These are phyloP conservation scores for Drosophila recens DNA, from an alignment of 2,888 invertebrate species.

Conservation along the genomic window DNA sequence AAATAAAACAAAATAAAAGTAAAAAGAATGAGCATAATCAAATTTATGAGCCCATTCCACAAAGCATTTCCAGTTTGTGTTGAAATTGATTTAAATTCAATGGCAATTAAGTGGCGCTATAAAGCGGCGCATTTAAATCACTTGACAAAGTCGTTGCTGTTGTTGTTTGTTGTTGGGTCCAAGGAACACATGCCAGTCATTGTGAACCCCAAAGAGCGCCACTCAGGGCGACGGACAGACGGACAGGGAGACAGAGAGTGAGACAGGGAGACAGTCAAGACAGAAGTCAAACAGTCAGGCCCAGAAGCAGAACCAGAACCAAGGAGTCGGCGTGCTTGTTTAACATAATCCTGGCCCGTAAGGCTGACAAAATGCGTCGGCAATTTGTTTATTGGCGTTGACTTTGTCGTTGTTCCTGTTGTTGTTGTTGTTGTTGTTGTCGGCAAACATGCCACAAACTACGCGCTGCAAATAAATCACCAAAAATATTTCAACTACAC, in stretches of 20 bases:
- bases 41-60: conserved; percentile 10
- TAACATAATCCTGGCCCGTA: conserved; percentile 75
- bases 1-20: background rate
- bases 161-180: conserved; percentile 9
- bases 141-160: conserved; percentile 47
- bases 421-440: conserved; percentile 44
- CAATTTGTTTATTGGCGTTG: conserved; percentile 81
- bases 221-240: conserved; percentile 23
- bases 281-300: conserved; percentile 24
- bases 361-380: conserved; percentile 77
- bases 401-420: conserved; percentile 34
- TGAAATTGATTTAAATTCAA: conserved; percentile 67
- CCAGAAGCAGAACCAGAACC: background rate
- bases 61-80: background rate
- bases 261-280: conserved; percentile 12
- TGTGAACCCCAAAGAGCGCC: conserved; percentile 40
- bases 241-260: conserved; percentile 1
- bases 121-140: conserved; percentile 73
- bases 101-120: conserved; percentile 77
- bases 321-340: conserved; percentile 47
- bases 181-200: conserved; percentile 39
- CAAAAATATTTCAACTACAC: conserved; percentile 80
- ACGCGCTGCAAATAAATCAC: conserved; percentile 81
- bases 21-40: background rate
- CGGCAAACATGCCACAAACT: conserved; percentile 78